Evolutionary conservation across 2,888 invertebrate genomes (phyloP).

Genomic region (Dolichomitus sp.): DNA sequence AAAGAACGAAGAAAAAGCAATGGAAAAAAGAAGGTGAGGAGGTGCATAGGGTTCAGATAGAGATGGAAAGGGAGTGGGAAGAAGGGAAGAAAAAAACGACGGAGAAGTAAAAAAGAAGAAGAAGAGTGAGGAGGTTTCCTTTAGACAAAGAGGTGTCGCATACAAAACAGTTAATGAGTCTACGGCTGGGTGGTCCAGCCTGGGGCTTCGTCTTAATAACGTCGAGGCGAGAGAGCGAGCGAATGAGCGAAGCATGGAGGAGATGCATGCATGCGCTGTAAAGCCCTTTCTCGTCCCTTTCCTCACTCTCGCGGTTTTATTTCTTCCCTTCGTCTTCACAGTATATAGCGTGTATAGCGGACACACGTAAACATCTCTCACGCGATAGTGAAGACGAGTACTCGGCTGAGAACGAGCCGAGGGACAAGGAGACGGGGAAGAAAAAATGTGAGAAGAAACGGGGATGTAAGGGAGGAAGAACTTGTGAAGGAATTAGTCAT

Average conservation of each 20-base stretch:
- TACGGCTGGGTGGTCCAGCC: slow-evolving; percentile 85
- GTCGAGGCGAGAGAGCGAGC: slow-evolving; percentile 80
- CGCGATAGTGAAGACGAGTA: slow-evolving; percentile 44
- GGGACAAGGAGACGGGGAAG: not conserved
- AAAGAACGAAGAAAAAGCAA: not conserved
- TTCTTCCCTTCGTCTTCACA: slow-evolving; percentile 53
- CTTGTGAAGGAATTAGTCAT: not conserved
- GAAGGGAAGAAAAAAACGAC: slow-evolving; percentile 39
- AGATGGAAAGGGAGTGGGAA: not conserved
- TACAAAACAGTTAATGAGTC: slow-evolving; percentile 85
- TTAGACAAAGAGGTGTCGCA: slow-evolving; percentile 84
- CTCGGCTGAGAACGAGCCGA: slow-evolving; percentile 11
- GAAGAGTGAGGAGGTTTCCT: slow-evolving; percentile 71
- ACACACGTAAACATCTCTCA: slow-evolving; percentile 40
- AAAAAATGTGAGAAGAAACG: slow-evolving; percentile 4
- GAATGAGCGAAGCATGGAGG: slow-evolving; percentile 74
- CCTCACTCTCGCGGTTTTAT: slow-evolving; percentile 49
- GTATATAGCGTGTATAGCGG: slow-evolving; percentile 7
- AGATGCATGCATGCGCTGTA: slow-evolving; percentile 47
- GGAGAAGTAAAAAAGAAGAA: slow-evolving; percentile 38
- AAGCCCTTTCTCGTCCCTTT: slow-evolving; percentile 58
- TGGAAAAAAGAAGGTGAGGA: slow-evolving; percentile 13
- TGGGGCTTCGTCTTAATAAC: slow-evolving; percentile 84
- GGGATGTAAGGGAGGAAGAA: not conserved
- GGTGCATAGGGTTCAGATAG: slow-evolving; percentile 19